These are phyloP conservation scores for Thermophis baileyi DNA, from an alignment of 2,113 vertebrate genomes.

Conservation along the genomic window DNA sequence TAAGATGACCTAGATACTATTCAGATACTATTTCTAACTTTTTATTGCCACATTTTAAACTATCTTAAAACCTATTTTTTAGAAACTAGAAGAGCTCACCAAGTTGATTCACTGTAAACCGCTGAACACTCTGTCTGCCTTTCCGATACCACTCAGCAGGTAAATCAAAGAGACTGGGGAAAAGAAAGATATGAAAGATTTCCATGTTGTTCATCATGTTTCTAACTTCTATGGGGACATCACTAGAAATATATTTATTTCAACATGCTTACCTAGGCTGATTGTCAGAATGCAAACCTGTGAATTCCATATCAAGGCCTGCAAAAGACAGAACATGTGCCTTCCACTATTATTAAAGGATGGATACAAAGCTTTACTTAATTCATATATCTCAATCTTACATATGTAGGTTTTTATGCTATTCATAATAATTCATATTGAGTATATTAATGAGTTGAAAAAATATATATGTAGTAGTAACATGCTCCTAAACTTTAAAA, in stretches of 20 bases:
- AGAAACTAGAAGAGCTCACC: slow-evolving; percentile 60
- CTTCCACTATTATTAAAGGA: not conserved
- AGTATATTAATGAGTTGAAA: not conserved
- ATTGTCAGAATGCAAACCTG: slow-evolving; percentile 59
- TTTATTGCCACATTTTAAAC: not conserved
- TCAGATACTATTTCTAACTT: not conserved
- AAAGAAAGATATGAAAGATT: not conserved
- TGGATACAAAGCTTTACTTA: not conserved
- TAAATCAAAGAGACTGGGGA: slow-evolving; percentile 67
- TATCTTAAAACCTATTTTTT: accelerated
- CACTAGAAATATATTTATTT: not conserved
- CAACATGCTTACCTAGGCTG: slow-evolving; percentile 64
- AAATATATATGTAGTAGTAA: not conserved
- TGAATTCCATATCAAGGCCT: slow-evolving; percentile 74
- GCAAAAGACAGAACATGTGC: accelerated
- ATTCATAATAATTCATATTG: not conserved
- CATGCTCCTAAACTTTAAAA: not conserved
- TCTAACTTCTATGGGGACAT: not conserved
- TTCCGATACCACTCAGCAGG: slow-evolving; percentile 63
- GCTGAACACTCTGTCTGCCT: slow-evolving; percentile 60
- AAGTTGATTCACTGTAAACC: slow-evolving; percentile 67
- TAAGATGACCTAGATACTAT: not conserved
- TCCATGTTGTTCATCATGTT: accelerated
- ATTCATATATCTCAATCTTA: not conserved
- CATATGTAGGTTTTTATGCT: not conserved